Evolutionary conservation across 1,140 invertebrate genomes (phyloP).

Genomic region (Leptinotarsa texana): DNA sequence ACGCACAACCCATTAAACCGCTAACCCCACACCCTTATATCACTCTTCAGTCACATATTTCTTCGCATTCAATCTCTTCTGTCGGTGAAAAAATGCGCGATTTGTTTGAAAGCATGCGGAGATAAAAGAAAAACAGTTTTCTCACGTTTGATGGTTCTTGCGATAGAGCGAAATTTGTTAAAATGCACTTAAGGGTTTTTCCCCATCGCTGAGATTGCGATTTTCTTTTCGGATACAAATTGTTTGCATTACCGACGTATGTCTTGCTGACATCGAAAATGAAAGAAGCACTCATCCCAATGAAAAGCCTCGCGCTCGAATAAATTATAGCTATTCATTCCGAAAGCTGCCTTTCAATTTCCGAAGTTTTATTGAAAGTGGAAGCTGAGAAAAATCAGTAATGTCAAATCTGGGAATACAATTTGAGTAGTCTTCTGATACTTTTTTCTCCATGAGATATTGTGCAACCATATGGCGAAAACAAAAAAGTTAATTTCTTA

Average conservation of each 20-base stretch:
- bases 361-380: too few species aligned
- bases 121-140: constrained; percentile 8
- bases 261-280: constrained; percentile 14
- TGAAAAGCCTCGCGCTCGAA: constrained; percentile 17
- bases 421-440: too few species aligned
- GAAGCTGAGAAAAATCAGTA: too few species aligned
- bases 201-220: constrained; percentile 2
- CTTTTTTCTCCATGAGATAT: too few species aligned
- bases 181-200: constrained; percentile 24
- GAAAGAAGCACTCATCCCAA: constrained; percentile 20
- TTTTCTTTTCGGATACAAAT: constrained; percentile 15
- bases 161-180: constrained; percentile 2
- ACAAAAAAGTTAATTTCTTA: too few species aligned
- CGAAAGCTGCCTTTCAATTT: background rate
- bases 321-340: constrained; percentile 20
- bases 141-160: constrained; percentile 5
- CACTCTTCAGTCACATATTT: constrained; percentile 3
- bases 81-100: background rate
- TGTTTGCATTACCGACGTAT: constrained; percentile 17
- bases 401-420: too few species aligned
- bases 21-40: background rate
- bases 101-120: constrained; percentile 3
- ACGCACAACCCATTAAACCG: constrained; percentile 1
- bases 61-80: background rate
- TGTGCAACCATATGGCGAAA: too few species aligned